Evolutionary conservation across 1,140 invertebrate species (phyloP).

Genomic region (Bombus superbus): DNA sequence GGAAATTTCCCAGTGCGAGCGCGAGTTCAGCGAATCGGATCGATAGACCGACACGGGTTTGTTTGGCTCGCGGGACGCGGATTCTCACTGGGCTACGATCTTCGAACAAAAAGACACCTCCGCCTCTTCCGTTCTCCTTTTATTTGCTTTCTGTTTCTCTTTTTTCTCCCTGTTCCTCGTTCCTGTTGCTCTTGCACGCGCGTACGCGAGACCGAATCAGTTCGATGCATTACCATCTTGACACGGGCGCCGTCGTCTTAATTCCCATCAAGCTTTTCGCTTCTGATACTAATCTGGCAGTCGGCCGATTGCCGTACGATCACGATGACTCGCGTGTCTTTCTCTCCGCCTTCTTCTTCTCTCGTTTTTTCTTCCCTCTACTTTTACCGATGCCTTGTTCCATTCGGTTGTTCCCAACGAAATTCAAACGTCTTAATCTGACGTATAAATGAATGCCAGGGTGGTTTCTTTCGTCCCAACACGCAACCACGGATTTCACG

Average conservation of each 20-base stretch:
- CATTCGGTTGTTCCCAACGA: slow-evolving; percentile 11
- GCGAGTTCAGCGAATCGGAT: too few species aligned
- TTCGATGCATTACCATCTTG: slow-evolving; percentile 53
- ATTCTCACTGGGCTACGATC: not conserved
- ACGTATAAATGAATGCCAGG: slow-evolving; percentile 51
- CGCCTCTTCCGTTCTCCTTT: too few species aligned
- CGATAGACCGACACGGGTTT: too few species aligned
- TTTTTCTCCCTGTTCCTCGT: not conserved
- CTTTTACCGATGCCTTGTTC: not conserved
- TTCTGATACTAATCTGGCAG: slow-evolving; percentile 69
- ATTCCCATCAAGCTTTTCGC: slow-evolving; percentile 63
- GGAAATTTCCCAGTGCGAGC: not conserved
- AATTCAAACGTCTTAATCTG: slow-evolving; percentile 69
- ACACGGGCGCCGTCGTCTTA: slow-evolving; percentile 61
- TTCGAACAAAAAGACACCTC: not conserved
- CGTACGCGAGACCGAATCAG: slow-evolving; percentile 49
- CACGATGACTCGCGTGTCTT: slow-evolving; percentile 53
- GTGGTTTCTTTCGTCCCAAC: slow-evolving; percentile 31
- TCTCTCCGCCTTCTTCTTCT: not conserved
- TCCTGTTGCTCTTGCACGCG: not conserved
- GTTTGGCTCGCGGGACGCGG: not conserved
- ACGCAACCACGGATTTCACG: slow-evolving; percentile 45
- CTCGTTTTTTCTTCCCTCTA: not conserved
- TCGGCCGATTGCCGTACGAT: slow-evolving; percentile 60
- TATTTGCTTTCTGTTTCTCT: not conserved